Evolutionary conservation across 2,113 vertebrate genomes (phyloP).

Genomic region (Trematomus loennbergii): DNA sequence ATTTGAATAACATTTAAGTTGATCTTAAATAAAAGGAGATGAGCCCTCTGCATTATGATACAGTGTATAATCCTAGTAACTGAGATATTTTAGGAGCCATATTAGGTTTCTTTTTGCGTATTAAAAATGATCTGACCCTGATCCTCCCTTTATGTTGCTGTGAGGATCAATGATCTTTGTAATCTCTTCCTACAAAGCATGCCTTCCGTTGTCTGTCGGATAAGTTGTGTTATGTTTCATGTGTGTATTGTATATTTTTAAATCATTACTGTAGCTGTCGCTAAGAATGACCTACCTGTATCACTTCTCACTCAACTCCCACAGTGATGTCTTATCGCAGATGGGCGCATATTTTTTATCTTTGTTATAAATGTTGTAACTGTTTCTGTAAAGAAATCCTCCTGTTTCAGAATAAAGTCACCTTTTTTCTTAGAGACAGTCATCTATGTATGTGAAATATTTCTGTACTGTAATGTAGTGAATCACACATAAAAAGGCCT

Average conservation of each 20-base stretch:
- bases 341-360: slow-evolving; percentile 1
- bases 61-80: slow-evolving; percentile 1
- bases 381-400: not conserved
- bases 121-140: slow-evolving; percentile 8
- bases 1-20: not conserved
- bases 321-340: slow-evolving; percentile 2
- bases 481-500: not conserved
- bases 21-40: not conserved
- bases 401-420: slow-evolving; percentile 21
- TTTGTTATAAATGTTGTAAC: slow-evolving; percentile 19
- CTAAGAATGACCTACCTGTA: slow-evolving; percentile 2
- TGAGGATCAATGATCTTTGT: slow-evolving; percentile 36
- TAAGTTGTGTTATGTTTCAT: not conserved
- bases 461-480: slow-evolving; percentile 22
- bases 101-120: not conserved
- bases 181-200: slow-evolving; percentile 17
- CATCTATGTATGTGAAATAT: slow-evolving; percentile 18
- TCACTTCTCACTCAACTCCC: not conserved
- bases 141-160: slow-evolving; percentile 18
- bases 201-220: slow-evolving; percentile 19
- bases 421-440: not conserved
- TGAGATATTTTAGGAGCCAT: not conserved
- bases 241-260: slow-evolving; percentile 17
- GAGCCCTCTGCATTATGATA: not conserved
- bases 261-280: not conserved